phyloP scores from a whole-genome alignment of 2,888 invertebrate genomes.

The Sclerodermus sp. region DNA sequence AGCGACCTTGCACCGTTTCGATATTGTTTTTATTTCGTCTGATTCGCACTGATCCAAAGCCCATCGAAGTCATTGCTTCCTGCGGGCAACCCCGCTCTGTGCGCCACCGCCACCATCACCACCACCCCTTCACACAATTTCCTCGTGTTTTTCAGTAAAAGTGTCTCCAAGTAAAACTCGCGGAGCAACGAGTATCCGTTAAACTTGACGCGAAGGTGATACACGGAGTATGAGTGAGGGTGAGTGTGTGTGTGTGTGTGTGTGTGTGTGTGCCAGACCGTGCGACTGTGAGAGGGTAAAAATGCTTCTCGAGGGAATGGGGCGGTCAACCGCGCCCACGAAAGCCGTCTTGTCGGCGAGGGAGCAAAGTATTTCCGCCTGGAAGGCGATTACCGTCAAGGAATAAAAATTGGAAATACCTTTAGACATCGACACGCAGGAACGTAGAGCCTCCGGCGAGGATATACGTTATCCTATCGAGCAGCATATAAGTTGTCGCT shows the following conservation, averaged over 20 bases:
- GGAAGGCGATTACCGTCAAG: conserved; percentile 12
- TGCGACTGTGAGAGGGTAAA: too few species aligned
- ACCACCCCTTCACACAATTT: conserved; percentile 9
- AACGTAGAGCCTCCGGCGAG: conserved; percentile 18
- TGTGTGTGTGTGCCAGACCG: too few species aligned
- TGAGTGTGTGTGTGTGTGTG: too few species aligned
- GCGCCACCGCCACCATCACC: too few species aligned
- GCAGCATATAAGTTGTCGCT: conserved; percentile 7
- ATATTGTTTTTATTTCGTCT: too few species aligned
- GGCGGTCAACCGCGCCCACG: neutral
- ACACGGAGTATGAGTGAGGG: neutral
- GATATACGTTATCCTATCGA: conserved; percentile 37
- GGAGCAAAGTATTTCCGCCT: conserved; percentile 10
- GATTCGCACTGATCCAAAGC: too few species aligned
- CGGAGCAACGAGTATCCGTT: neutral
- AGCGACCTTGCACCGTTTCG: neutral
- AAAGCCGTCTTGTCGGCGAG: neutral
- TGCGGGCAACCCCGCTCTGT: too few species aligned
- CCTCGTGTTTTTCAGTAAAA: neutral
- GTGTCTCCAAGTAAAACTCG: neutral
- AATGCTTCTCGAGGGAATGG: neutral
- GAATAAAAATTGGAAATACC: conserved; percentile 28
- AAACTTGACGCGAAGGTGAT: neutral
- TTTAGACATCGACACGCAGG: conserved; percentile 17
- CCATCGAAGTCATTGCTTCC: too few species aligned